Conservation (phyloP, 2,888 invertebrate genomes). For the Drosophila ustulata region DNA sequence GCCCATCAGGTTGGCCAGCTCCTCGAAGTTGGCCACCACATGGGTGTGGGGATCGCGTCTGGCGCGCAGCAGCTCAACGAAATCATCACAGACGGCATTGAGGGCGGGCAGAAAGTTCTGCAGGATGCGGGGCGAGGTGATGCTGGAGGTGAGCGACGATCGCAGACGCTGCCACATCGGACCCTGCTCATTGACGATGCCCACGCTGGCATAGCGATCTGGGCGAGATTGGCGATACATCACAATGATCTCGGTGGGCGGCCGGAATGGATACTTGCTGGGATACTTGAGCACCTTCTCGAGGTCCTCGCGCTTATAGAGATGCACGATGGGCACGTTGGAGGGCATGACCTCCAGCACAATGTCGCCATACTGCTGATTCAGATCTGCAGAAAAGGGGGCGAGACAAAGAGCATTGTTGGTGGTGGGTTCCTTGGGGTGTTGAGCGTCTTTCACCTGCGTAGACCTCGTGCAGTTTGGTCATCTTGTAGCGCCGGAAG, state of each 20-base stretch:
- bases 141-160: conserved; percentile 89
- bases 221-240: conserved; percentile 90
- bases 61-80: conserved; percentile 88
- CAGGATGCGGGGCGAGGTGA: conserved; percentile 91
- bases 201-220: conserved; percentile 92
- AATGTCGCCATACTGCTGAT: conserved; percentile 90
- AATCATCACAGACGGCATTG: conserved; percentile 91
- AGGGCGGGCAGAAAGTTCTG: conserved; percentile 91
- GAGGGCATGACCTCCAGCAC: conserved; percentile 92
- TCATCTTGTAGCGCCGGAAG: conserved; percentile 88
- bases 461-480: conserved; percentile 92
- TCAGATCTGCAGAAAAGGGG: conserved; percentile 87
- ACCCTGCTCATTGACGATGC: conserved; percentile 94
- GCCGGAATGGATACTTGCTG: conserved; percentile 91
- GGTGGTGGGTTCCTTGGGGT: conserved; percentile 1
- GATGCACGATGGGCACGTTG: conserved; percentile 90
- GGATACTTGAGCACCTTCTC: conserved; percentile 91
- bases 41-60: conserved; percentile 86
- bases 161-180: conserved; percentile 92
- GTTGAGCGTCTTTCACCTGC: conserved; percentile 86
- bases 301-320: conserved; percentile 90
- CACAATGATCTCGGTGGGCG: conserved; percentile 92
- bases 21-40: conserved; percentile 89
- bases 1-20: conserved; percentile 91
- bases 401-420: not conserved